These are phyloP conservation scores for Lomographa bimaculata DNA, from an alignment of 2,888 invertebrate genomes.

Conservation along the genomic window DNA sequence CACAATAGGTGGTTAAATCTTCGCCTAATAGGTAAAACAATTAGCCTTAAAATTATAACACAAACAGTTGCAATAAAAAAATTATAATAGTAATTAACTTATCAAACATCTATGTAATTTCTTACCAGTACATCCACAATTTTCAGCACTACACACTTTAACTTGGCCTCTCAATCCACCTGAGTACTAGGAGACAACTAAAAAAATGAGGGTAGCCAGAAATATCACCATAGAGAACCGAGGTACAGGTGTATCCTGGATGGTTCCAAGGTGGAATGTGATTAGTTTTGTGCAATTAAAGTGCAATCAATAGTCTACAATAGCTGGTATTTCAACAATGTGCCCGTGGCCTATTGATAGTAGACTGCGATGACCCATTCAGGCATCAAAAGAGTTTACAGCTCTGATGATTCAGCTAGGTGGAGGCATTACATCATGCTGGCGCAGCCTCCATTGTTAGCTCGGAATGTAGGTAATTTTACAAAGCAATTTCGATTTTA, in stretches of 20 bases:
- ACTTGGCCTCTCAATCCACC: too few relatives aligned
- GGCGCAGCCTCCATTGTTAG: conserved; percentile 43
- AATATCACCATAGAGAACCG: neutral
- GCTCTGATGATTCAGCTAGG: conserved; percentile 54
- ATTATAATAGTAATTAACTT: too few relatives aligned
- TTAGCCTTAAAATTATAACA: too few relatives aligned
- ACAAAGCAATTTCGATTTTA: conserved; percentile 19
- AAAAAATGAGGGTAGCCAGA: conserved; percentile 20
- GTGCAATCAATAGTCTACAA: conserved; percentile 50
- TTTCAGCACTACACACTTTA: too few relatives aligned
- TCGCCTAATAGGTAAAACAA: too few relatives aligned
- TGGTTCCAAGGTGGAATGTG: conserved; percentile 14
- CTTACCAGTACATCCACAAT: too few relatives aligned
- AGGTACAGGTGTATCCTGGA: conserved; percentile 7
- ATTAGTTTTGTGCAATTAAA: conserved; percentile 46
- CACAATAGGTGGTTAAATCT: too few relatives aligned
- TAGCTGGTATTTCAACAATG: conserved; percentile 46
- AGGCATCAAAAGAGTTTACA: conserved; percentile 53
- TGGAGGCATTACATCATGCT: conserved; percentile 56
- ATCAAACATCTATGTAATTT: too few relatives aligned
- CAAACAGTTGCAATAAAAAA: too few relatives aligned
- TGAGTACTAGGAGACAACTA: too few relatives aligned
- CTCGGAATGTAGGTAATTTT: conserved; percentile 25
- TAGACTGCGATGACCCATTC: conserved; percentile 41
- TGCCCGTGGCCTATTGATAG: conserved; percentile 13